Base-by-base conservation (phyloP, 2,888 invertebrate genomes). In the Alsophila aescularia region DNA sequence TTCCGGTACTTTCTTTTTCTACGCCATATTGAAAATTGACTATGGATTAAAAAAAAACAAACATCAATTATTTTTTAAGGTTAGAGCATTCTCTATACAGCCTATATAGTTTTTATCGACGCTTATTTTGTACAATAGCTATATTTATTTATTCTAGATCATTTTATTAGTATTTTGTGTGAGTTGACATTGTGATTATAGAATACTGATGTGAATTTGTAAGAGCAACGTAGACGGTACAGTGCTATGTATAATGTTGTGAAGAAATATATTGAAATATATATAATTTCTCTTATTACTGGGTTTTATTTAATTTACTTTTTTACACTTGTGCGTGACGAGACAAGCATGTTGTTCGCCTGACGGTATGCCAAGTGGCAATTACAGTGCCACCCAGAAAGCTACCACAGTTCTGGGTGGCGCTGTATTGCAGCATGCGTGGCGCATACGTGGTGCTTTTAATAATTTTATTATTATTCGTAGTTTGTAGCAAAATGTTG, bases 221-320 rank as follows among this genome's bases (percentile, higher is more conserved):
- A 47, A 70, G 73, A 51, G 75, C 81, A 81, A 74, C 51, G 75
- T 81, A 81, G 82, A 64, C 67, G 75, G 49, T 37, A 31, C 76
- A 73, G 77, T 79, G 75, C 75, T 76, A 66, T 77, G 70, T 73
- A 75, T 70, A 56, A 79, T 74, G 85, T 83, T 83, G 82, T 83
- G 79, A 83, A 83, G 77, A 77, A 82, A 85, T 84, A 86, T 87
- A 85, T 82, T 79, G 81, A 87, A 86, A 87, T 86, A 88, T 83
- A 84, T 88, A 89, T 88, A 86, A 89, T 88, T 89, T 89, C 86
- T 86, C 88, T 81, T 88, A 88, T 14, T 45, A 31, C 49, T 43
- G 53, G 74, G 64, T 69, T 83, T 80, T 77, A 75, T 79, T 72
- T 60, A 3, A 10, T n/a, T 31, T 3, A 8, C 31, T 3, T 8